Percentiles rank a stretch among this genome's conserved stretches.
These are phyloP conservation scores for Subacronicta megacephala DNA, from an alignment of 2,888 invertebrate species.

Conservation along the genomic window DNA sequence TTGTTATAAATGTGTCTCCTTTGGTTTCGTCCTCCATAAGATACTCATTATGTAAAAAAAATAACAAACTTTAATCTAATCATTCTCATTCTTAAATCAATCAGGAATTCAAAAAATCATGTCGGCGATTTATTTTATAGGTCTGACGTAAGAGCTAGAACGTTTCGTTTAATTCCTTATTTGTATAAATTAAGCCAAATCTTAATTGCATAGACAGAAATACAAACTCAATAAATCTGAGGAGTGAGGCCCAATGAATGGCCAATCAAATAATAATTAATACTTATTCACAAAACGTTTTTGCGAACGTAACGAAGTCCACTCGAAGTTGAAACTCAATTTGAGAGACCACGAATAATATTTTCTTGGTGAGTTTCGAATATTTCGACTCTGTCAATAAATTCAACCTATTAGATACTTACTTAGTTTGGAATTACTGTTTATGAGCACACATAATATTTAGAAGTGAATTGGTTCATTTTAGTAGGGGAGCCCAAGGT, in stretches of 20 bases:
- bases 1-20: too few species aligned
- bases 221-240: slow-evolving; percentile 24
- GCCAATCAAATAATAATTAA: slow-evolving; percentile 60
- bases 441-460: too few species aligned
- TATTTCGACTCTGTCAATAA: slow-evolving; percentile 22
- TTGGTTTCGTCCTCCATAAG: too few species aligned
- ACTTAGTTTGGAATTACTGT: too few species aligned
- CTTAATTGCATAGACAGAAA: slow-evolving; percentile 12
- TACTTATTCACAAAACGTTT: slow-evolving; percentile 62
- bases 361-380: slow-evolving; percentile 51
- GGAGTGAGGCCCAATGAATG: slow-evolving; percentile 56
- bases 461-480: too few species aligned
- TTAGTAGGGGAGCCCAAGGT: too few species aligned
- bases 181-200: background rate
- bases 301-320: slow-evolving; percentile 41
- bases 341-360: slow-evolving; percentile 46
- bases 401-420: background rate
- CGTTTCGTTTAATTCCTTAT: too few species aligned
- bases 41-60: too few species aligned
- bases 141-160: background rate
- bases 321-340: slow-evolving; percentile 55
- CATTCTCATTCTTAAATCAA: too few species aligned
- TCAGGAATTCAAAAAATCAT: too few species aligned
- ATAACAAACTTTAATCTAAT: too few species aligned
- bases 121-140: background rate